phyloP scores from a whole-genome alignment of 30 jellyfish, hydroid and myxozoan genomes.

The Chrysaora quinquecirrha region DNA sequence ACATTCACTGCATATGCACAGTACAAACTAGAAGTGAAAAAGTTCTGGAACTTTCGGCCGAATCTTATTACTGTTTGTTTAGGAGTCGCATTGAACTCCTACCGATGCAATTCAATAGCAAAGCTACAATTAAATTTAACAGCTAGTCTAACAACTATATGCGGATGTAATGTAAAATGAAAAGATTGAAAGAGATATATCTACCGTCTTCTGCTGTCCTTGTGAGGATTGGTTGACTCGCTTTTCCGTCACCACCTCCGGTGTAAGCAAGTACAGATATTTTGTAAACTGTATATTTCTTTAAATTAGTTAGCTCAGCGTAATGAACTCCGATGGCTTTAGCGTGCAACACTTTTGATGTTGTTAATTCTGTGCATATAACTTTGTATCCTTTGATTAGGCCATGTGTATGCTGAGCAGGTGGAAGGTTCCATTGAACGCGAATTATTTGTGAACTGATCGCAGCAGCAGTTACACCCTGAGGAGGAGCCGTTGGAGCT shows the following conservation, averaged over 20 bases:
- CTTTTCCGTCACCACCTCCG: constrained; percentile 83
- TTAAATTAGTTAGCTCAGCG: constrained; percentile 68
- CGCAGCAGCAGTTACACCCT: constrained; percentile 57
- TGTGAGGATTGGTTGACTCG: constrained; percentile 36
- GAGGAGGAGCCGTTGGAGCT: constrained; percentile 94
- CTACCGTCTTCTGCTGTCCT: constrained; percentile 90
- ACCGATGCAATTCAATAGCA: too few species aligned
- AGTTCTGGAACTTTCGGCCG: too few species aligned
- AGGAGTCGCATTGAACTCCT: too few species aligned
- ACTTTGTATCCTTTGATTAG: constrained; percentile 86
- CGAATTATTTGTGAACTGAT: constrained; percentile 69
- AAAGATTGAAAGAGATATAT: not conserved
- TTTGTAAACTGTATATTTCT: constrained; percentile 66
- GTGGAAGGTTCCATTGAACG: constrained; percentile 84
- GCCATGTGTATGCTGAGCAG: constrained; percentile 68
- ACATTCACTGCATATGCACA: too few species aligned
- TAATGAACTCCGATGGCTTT: constrained; percentile 40
- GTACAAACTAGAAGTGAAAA: too few species aligned
- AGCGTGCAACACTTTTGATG: constrained; percentile 16
- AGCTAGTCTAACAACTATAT: too few species aligned
- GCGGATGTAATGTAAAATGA: too few species aligned
- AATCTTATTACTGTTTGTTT: too few species aligned
- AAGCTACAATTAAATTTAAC: too few species aligned
- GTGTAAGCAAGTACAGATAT: constrained; percentile 89
- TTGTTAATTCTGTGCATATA: constrained; percentile 52